Evolutionary conservation across 2,888 invertebrate genomes (phyloP).

Genomic region (Eurytoma californica): DNA sequence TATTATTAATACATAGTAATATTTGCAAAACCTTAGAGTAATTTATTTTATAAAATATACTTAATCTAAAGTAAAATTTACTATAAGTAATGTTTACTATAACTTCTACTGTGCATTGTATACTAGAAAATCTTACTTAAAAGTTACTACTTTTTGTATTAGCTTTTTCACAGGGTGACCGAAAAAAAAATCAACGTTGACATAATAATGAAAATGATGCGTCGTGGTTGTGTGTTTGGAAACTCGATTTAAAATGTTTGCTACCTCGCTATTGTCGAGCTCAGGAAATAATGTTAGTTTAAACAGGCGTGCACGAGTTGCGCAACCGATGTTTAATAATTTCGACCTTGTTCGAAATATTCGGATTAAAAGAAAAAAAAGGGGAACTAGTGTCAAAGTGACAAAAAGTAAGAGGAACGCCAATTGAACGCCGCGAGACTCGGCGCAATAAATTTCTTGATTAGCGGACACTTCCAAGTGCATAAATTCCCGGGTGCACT

Average conservation of each 20-base stretch:
- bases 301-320: background rate
- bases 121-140: too few relatives aligned
- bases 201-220: too few relatives aligned
- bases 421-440: background rate
- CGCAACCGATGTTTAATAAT: background rate
- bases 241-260: background rate
- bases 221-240: too few relatives aligned
- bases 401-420: background rate
- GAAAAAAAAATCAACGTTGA: too few relatives aligned
- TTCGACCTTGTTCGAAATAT: background rate
- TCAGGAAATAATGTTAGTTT: background rate
- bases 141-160: too few relatives aligned
- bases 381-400: background rate
- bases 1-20: too few relatives aligned
- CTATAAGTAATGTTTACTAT: too few relatives aligned
- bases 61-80: too few relatives aligned
- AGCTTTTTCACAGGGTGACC: too few relatives aligned
- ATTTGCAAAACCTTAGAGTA: too few relatives aligned
- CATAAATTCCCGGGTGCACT: background rate
- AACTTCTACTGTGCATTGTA: too few relatives aligned
- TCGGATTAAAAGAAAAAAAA: background rate
- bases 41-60: too few relatives aligned
- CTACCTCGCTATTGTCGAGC: background rate
- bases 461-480: background rate
- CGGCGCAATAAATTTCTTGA: background rate